Evolutionary conservation across 2,113 vertebrate species (phyloP), one percentile per base, ranked within the genome.

Genomic region (Engystomops pustulosus): DNA sequence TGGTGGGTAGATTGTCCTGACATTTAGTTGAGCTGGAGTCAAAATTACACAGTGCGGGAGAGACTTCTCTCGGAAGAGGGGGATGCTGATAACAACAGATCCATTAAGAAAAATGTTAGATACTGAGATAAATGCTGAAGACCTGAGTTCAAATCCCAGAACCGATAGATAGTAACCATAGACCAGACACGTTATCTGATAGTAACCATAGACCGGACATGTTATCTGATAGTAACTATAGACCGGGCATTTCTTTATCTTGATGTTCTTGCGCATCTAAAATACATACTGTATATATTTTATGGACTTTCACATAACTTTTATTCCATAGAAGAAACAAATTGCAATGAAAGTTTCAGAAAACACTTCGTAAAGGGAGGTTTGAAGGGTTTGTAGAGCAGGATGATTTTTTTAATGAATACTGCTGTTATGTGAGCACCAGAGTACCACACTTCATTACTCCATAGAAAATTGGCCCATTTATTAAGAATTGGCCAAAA

Each of bases 1-100:
- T 60, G 75, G 75, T 23, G 74, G 51, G 72, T 53, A 55, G 51
- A 38, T 38, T 77, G 74, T 23, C 41, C 41, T 72, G 11, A 27
- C 47, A 20, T 72, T 25, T n/a, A 45, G 69, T 72, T 74, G 70
- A 17, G 70, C 70, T 10, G 70, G 23, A 74, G 70, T 74, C 41
- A 74, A 74, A 74, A 74, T 49, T 47, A 30, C 23, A 27, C 70
- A 27, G 12, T 8, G 25, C 44, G 20, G n/a, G 12, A 72, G 68
- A 70, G n/a, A 45, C 14, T 47, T 2, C 14, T 30, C 14, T 30
- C 14, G 17, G 41, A 49, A 74, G 44, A 41, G 68, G 41, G 44
- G 25, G 49, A 70, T 0, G 34, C 10, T 41, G 68, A 70, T 41
- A 70, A 44, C 18, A 70, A 44, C 20, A 70, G 18, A 70, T 44